Evolutionary conservation across 1,140 invertebrate genomes (phyloP).

Genomic region (Carposina sasakii): DNA sequence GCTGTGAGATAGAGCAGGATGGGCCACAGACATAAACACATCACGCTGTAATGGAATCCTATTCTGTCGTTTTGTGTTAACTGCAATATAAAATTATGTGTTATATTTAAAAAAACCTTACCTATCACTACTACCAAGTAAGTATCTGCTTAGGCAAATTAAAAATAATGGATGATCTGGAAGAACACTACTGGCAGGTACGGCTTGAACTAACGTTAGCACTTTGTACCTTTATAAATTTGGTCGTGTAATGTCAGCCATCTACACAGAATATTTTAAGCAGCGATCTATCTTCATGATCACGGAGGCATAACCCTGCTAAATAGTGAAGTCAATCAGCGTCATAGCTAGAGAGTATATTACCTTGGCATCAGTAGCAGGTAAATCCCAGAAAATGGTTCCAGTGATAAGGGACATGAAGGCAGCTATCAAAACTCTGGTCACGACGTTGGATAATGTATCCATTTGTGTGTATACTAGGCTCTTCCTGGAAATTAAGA

Average conservation of each 20-base stretch:
- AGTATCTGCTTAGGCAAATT: no score
- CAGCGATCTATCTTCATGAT: no score
- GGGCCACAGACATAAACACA: conserved; percentile 85
- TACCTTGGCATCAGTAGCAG: conserved; percentile 74
- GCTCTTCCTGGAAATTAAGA: conserved; percentile 75
- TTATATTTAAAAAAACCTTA: not conserved
- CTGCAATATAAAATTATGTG: conserved; percentile 64
- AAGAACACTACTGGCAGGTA: no score
- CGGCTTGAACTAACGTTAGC: no score
- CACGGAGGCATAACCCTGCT: no score
- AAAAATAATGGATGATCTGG: no score
- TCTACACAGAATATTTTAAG: no score
- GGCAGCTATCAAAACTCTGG: conserved; percentile 83
- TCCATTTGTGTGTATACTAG: conserved; percentile 88
- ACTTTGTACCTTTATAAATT: no score
- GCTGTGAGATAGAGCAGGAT: conserved; percentile 79
- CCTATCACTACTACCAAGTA: no score
- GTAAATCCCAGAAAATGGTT: conserved; percentile 91
- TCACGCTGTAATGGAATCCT: conserved; percentile 88
- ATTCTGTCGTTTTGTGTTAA: conserved; percentile 82
- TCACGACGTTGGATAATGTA: conserved; percentile 84
- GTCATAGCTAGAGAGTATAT: no score
- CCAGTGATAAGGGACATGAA: conserved; percentile 88
- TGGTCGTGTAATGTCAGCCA: no score
- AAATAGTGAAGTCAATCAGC: no score